phyloP scores from a whole-genome alignment of 2,113 vertebrate genomes.

The Cyanoliseus patagonus region DNA sequence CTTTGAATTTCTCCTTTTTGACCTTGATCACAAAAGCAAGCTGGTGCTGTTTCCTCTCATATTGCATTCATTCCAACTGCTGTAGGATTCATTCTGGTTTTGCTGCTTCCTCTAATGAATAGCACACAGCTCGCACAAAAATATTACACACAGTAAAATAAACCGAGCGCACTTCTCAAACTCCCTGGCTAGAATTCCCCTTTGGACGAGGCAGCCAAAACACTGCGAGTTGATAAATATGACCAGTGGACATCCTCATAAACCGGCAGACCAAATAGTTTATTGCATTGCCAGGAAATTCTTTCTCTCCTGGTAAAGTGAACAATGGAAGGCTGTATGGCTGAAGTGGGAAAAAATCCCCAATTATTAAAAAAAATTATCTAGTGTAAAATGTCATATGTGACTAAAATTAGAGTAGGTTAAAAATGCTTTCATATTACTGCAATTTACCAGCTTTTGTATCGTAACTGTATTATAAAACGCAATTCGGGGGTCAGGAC shows the following conservation, averaged over 20 bases:
- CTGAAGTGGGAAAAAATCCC: neutral
- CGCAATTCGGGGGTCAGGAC: neutral
- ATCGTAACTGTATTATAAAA: accelerated
- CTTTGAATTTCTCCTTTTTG: neutral
- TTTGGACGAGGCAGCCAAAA: neutral
- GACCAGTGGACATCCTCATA: neutral
- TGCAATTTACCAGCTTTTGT: neutral
- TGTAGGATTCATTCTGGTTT: neutral
- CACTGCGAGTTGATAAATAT: neutral
- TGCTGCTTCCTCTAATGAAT: neutral
- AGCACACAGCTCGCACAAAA: neutral
- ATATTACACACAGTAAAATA: neutral
- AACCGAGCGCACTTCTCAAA: neutral
- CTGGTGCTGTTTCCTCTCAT: neutral
- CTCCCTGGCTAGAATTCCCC: neutral
- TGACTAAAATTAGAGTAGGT: neutral
- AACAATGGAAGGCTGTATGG: neutral
- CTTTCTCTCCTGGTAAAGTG: neutral
- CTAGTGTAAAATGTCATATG: neutral
- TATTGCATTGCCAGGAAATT: neutral
- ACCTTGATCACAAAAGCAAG: neutral
- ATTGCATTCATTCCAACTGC: neutral
- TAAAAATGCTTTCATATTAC: neutral
- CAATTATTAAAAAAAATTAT: neutral
- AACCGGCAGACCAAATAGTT: neutral